A percentile compares a stretch with the other conserved stretches of the same genome.
These are phyloP conservation scores for Gnathonemus longibarbis DNA, from an alignment of 2,113 vertebrate species.

Conservation along the genomic window DNA sequence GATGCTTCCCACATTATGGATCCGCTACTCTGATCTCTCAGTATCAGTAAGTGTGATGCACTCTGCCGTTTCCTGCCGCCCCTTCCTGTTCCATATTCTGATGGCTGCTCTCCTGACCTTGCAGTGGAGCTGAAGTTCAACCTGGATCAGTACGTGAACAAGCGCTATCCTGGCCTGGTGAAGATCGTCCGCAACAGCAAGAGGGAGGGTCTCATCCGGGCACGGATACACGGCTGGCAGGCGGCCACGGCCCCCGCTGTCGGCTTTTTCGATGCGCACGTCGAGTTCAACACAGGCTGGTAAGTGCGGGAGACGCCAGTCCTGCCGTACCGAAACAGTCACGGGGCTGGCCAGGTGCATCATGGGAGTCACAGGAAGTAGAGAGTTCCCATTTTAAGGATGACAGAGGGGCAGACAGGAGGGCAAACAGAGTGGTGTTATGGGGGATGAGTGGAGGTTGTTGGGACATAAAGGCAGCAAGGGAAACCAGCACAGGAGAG, in stretches of 20 bases:
- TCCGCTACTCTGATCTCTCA: background rate
- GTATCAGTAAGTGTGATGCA: background rate
- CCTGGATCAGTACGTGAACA: slow-evolving; percentile 89
- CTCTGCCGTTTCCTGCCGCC: background rate
- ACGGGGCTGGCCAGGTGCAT: background rate
- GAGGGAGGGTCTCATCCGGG: slow-evolving; percentile 90
- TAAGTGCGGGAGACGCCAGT: slow-evolving; percentile 55
- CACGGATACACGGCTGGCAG: slow-evolving; percentile 92
- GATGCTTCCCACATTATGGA: background rate
- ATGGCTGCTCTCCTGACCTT: slow-evolving; percentile 27
- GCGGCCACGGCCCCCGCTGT: slow-evolving; percentile 80
- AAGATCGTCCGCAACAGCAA: slow-evolving; percentile 89
- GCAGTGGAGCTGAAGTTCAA: slow-evolving; percentile 89
- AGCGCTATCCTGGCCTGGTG: slow-evolving; percentile 87
- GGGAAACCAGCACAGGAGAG: background rate
- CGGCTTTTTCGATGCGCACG: slow-evolving; percentile 94
- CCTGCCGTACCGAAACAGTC: background rate
- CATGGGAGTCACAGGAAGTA: background rate
- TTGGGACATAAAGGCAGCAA: background rate
- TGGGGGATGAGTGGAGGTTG: background rate
- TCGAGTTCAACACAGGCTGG: slow-evolving; percentile 95
- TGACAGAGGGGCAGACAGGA: background rate
- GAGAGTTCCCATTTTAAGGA: background rate
- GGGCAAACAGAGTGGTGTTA: background rate
- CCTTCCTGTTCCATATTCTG: background rate